Conservation (phyloP, 2,888 invertebrate genomes). For the Siphlonurus alternatus region DNA sequence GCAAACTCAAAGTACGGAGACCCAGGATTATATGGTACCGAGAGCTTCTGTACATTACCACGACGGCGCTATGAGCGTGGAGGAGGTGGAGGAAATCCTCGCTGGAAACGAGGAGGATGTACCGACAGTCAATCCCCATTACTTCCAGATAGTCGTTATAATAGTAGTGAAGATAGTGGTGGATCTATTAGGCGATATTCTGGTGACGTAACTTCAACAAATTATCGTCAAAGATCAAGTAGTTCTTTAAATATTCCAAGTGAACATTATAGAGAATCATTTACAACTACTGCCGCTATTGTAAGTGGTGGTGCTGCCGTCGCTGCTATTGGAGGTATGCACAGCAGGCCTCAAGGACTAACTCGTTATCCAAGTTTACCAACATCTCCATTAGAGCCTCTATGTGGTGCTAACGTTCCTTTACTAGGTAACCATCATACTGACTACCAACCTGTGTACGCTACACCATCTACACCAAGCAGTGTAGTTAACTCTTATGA, state of each 20-base stretch:
- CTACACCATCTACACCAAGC: constrained; percentile 10
- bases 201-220: constrained; percentile 20
- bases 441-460: not conserved
- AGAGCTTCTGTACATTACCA: constrained; percentile 47
- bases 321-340: not conserved
- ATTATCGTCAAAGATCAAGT: constrained; percentile 32
- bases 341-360: not conserved
- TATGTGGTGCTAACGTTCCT: constrained; percentile 7
- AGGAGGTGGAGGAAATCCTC: constrained; percentile 12
- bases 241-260: constrained; percentile 46
- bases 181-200: constrained; percentile 32
- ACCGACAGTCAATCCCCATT: constrained; percentile 59
- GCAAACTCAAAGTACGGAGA: not conserved
- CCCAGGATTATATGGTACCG: not conserved
- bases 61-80: constrained; percentile 16
- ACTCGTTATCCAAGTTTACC: constrained; percentile 36
- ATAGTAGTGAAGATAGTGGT: constrained; percentile 40
- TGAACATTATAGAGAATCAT: not conserved
- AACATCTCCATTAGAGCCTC: constrained; percentile 36
- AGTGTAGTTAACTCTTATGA: constrained; percentile 44
- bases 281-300: not conserved
- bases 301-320: not conserved
- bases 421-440: not conserved
- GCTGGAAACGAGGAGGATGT: constrained; percentile 14
- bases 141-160: constrained; percentile 48